These are phyloP conservation scores for Nephila pilipes DNA, from an alignment of 1,140 invertebrate genomes.

Conservation along the genomic window DNA sequence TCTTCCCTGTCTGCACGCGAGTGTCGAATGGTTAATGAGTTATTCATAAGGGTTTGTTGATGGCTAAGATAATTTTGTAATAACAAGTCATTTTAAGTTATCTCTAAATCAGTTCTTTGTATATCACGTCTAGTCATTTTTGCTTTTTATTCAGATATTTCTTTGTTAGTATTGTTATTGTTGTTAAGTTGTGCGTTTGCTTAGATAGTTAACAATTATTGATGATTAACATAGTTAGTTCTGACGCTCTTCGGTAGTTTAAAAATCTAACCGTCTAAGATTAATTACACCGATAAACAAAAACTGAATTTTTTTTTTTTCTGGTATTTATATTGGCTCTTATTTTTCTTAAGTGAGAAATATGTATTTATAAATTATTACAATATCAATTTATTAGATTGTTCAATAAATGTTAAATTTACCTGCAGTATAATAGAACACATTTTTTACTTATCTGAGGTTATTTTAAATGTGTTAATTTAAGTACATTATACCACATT, in stretches of 20 bases:
- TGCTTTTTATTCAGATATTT: not conserved
- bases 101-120: not conserved
- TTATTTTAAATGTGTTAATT: too few species aligned
- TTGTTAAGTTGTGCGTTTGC: not conserved
- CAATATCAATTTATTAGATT: too few species aligned
- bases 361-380: too few species aligned
- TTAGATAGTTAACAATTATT: not conserved
- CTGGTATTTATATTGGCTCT: too few species aligned
- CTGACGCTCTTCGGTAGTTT: not conserved
- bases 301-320: too few species aligned
- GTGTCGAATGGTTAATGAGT: not conserved
- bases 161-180: not conserved
- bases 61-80: not conserved
- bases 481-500: too few species aligned
- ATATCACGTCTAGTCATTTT: not conserved
- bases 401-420: too few species aligned
- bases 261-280: not conserved
- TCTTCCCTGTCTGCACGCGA: constrained; percentile 1
- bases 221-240: too few species aligned
- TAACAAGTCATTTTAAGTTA: not conserved
- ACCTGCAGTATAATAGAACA: too few species aligned
- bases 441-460: too few species aligned
- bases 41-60: not conserved
- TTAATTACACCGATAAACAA: too few species aligned
- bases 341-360: too few species aligned